phyloP scores from a whole-genome alignment of 1,140 invertebrate species.

The Bombus impatiens region DNA sequence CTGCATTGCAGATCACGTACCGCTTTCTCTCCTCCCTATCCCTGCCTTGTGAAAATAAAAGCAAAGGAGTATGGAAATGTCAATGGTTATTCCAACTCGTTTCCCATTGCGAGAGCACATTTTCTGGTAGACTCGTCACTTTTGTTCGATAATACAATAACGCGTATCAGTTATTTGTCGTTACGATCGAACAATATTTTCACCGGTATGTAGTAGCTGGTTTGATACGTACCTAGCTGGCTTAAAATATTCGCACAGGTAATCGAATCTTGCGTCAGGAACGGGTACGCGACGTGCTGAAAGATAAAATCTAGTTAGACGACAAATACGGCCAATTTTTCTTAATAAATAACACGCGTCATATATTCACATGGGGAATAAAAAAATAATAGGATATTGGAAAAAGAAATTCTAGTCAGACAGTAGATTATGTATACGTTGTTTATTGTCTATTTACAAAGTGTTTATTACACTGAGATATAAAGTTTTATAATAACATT shows the following conservation, averaged over 20 bases:
- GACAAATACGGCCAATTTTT: not conserved
- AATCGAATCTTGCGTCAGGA: conserved; percentile 97
- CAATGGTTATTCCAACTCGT: conserved; percentile 80
- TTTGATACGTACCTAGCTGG: conserved; percentile 91
- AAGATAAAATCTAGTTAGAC: conserved; percentile 75
- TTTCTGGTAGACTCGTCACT: conserved; percentile 40
- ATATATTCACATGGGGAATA: not conserved
- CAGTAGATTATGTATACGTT: too few relatives aligned
- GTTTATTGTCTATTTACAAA: not conserved
- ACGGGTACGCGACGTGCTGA: conserved; percentile 97
- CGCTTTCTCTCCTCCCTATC: conserved; percentile 44
- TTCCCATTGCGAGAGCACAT: conserved; percentile 75
- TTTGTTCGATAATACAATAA: conserved; percentile 61
- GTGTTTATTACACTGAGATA: not conserved
- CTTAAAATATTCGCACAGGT: conserved; percentile 96
- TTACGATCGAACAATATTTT: conserved; percentile 62
- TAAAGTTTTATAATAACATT: not conserved
- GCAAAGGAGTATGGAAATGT: conserved; percentile 80
- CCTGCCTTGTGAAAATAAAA: conserved; percentile 72
- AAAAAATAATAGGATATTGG: not conserved
- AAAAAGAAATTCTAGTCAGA: too few relatives aligned
- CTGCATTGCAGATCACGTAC: conserved; percentile 81
- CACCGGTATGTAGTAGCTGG: conserved; percentile 8
- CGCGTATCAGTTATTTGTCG: conserved; percentile 63
- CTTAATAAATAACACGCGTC: conserved; percentile 52